Conservation (phyloP, 2,113 vertebrate species). For the Lichenostomus cassidix region DNA sequence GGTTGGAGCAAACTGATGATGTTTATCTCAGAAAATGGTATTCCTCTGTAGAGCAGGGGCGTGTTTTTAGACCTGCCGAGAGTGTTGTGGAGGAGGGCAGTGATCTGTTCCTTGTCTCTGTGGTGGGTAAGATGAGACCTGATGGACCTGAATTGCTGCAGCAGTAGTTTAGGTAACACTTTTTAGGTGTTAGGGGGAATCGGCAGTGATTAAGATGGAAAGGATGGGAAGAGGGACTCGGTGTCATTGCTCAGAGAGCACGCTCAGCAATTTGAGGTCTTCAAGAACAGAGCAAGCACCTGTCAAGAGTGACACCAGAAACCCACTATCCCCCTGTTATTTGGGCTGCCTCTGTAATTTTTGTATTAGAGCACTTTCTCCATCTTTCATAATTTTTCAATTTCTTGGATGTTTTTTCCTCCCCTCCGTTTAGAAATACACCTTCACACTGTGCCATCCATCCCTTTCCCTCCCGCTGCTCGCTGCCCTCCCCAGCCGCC, state of each 20-base stretch:
- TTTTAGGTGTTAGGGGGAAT: background rate
- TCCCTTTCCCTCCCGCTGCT: background rate
- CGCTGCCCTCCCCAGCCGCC: background rate
- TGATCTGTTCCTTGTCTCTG: background rate
- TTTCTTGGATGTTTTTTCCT: no score
- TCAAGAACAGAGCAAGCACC: background rate
- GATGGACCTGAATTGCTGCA: background rate
- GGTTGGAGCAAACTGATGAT: background rate
- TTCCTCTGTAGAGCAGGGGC: background rate
- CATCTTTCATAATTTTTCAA: background rate
- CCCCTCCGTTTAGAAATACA: accelerated
- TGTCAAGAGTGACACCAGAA: background rate
- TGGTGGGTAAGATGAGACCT: background rate
- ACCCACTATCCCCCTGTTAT: background rate
- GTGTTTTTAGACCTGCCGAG: background rate
- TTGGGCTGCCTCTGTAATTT: background rate
- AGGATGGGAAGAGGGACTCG: background rate
- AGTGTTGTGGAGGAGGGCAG: background rate
- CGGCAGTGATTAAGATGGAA: background rate
- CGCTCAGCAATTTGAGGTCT: background rate
- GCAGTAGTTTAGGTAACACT: background rate
- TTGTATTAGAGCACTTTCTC: background rate
- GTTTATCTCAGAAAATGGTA: background rate
- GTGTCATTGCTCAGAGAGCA: background rate
- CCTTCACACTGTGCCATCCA: accelerated